Evolutionary conservation across 2,888 invertebrate genomes (phyloP), one percentile per base, ranked within the genome.

Genomic region (Drosophila recens): DNA sequence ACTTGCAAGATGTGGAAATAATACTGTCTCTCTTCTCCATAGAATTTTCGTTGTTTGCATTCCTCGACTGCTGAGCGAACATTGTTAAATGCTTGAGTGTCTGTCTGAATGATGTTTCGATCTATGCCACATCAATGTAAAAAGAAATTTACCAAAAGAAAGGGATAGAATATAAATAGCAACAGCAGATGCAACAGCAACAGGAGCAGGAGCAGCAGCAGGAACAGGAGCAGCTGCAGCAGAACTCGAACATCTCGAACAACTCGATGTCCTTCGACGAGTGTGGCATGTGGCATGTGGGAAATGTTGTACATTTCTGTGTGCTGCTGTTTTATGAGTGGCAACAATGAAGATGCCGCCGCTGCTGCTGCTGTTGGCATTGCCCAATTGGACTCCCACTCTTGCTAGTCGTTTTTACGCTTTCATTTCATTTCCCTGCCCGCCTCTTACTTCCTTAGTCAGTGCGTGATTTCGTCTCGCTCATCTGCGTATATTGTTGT

Each of bases 201-300:
- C 15, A 64, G 45, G 30, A 61, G 34, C 51, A 49, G 9, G 33
- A 63, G 36, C 67, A 67, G 40, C n/a, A 53, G 10, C 40, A 65
- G 36, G 48, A 64, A 6, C 33, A 46, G 33, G 36, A 56, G 52
- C 46, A 57, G 52, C 23, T 48, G 61, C 57, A 66, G 57, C 54
- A 59, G 34, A 54, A 73, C 76, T 23, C 23, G 23, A 23, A 73
- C 58, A 40, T 61, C 48, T 74, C 63, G 66, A 23, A 73, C 58
- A 40, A 63, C 48, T 74, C 63, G 66, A 65, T 51, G 42, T 70
- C 63, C 74, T 63, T 78, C 74, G 70, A 65, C 63, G 59, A 70
- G 46, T 59, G 69, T 67, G 63, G 72, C 72, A 72, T 75, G 67
- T 79, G 80, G 80, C 79, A 77, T 77, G 75, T 75, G 80, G 79